phyloP scores from a whole-genome alignment of 2,888 invertebrate genomes.

The Pollenia angustigena region DNA sequence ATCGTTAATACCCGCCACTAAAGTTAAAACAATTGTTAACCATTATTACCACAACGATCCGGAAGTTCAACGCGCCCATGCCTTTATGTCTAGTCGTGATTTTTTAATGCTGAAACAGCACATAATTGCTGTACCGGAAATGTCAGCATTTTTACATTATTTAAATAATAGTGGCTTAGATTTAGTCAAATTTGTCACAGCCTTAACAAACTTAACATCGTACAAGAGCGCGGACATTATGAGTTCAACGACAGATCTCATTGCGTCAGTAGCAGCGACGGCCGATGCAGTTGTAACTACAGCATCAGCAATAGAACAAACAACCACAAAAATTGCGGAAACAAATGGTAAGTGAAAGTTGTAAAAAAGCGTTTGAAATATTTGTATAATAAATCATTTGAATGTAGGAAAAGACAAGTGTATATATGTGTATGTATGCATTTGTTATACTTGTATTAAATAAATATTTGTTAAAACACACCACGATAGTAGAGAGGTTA shows the following conservation, averaged over 20 bases:
- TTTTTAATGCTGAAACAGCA: constrained; percentile 78
- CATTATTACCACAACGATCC: constrained; percentile 81
- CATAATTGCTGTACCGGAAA: constrained; percentile 80
- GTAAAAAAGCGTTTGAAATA: not conserved
- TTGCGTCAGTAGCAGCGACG: not conserved
- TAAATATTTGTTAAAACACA: no score
- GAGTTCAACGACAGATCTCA: constrained; percentile 21
- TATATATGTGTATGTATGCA: no score
- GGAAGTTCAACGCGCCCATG: constrained; percentile 81
- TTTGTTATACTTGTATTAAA: no score
- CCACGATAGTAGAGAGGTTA: no score
- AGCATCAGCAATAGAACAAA: not conserved
- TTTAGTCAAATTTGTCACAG: constrained; percentile 78
- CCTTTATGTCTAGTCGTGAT: constrained; percentile 79
- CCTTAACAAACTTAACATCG: constrained; percentile 77
- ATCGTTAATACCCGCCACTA: constrained; percentile 79
- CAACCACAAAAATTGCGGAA: constrained; percentile 37
- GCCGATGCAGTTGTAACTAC: not conserved
- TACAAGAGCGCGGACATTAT: constrained; percentile 35
- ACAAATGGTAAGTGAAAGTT: constrained; percentile 64
- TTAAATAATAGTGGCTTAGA: constrained; percentile 82
- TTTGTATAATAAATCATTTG: not conserved
- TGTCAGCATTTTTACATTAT: constrained; percentile 80
- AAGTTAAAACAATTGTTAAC: constrained; percentile 80
- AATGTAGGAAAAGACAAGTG: not conserved